Percentiles rank a stretch among this genome's conserved stretches.
Conservation (phyloP, 2,888 invertebrate species). For the Poecilus cupreus region DNA sequence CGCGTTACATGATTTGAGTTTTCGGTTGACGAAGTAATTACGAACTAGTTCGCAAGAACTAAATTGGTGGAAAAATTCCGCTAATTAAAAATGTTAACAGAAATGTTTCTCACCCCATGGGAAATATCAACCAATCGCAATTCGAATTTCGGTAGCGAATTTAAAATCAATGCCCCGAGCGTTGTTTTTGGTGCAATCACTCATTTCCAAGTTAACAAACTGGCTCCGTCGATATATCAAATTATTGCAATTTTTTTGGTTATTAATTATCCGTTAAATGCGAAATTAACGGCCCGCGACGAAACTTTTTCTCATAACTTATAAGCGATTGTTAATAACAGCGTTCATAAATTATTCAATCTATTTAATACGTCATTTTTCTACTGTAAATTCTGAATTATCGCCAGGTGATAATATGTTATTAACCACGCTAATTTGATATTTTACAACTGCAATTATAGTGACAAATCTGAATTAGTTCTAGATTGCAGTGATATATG, state of each 20-base stretch:
- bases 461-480: slow-evolving; percentile 12
- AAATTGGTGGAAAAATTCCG: slow-evolving; percentile 4
- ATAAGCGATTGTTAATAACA: background rate
- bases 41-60: background rate
- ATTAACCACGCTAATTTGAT: background rate
- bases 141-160: background rate
- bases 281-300: too few species aligned
- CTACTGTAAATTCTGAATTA: background rate
- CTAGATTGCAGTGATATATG: background rate
- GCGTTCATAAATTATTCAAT: background rate
- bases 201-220: background rate
- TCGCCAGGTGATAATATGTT: background rate
- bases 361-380: background rate
- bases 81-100: background rate
- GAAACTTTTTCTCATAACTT: background rate
- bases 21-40: background rate
- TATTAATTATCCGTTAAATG: background rate
- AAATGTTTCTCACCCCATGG: background rate
- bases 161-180: background rate
- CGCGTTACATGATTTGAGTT: background rate
- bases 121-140: background rate
- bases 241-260: background rate
- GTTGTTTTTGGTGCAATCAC: background rate
- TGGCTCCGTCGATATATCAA: background rate
- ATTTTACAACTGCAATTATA: slow-evolving; percentile 10